Conservation (phyloP, 2,113 vertebrate species). For the Leiothrix lutea region DNA sequence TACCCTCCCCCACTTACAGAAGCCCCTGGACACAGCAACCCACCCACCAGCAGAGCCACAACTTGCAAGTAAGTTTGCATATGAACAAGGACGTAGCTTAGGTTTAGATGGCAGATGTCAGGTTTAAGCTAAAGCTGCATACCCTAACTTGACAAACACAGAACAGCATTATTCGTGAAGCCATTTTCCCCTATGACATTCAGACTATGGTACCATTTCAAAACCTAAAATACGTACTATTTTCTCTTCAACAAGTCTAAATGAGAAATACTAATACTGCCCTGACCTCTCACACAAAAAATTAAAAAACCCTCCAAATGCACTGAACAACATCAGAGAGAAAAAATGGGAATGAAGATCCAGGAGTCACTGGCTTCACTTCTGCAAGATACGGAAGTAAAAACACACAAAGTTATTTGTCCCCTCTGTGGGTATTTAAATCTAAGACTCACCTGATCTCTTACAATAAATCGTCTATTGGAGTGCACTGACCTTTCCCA, state of each 20-base stretch:
- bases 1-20: not conserved
- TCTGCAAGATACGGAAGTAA: not conserved
- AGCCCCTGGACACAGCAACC: not conserved
- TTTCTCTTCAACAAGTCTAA: not conserved
- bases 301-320: not conserved
- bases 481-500: not conserved
- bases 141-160: not conserved
- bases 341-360: not conserved
- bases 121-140: not conserved
- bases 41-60: not conserved
- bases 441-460: not conserved
- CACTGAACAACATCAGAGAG: not conserved
- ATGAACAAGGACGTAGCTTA: fast-evolving
- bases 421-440: not conserved
- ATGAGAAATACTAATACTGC: not conserved
- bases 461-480: not conserved
- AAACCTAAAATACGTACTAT: not conserved
- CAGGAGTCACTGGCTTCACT: not conserved
- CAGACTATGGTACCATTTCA: not conserved
- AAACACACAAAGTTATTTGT: not conserved
- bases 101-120: not conserved
- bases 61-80: not conserved
- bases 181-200: not conserved
- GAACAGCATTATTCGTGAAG: not conserved
- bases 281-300: not conserved